Evolutionary conservation across 2,797 vertebrate genomes (phyloP), one percentile per base, ranked within the genome.

Genomic region (Chelidonichthys spinosus): DNA sequence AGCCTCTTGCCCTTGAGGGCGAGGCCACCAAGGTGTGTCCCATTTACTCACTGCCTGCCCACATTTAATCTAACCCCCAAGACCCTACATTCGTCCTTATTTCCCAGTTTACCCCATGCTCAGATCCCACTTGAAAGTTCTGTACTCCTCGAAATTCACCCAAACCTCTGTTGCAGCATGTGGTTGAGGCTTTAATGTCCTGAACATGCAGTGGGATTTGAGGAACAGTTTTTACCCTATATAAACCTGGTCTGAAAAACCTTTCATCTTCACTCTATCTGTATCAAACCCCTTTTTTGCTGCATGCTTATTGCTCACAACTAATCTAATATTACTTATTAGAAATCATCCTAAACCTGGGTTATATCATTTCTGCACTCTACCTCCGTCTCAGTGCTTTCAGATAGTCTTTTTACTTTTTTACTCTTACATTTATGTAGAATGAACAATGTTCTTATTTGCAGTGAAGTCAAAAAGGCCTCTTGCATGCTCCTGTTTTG

Each of bases 21-120:
- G 96, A 99, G 92, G 91, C 93, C 89, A 4, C 78, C 36, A 97
- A 99, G 97, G 97, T 99, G 94, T 97, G 93, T 93, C 76, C 85
- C 77, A 71, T 90, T 81, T 71, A 36, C 60, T 81, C 82, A 66
- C 85, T 94, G 93, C 94, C 94, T 96, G 59, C 63, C 63, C 63
- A 67, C 44, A 36, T 73, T 60, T 74, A 56, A 43, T 33, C n/a
- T 44, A 61, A 35, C 50, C 47, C 39, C 44, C 5, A 15, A 54
- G 1, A 11, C 58, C 37, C n/a, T 2, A 6, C 11, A 58, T 15
- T 13, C 15, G 0, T 44, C n/a, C 8, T 46, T 36, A 56, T 36
- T 14, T 46, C 11, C 32, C 46, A 37, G 6, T 63, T 63, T 49
- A 36, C 44, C 17, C 37, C 32, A 1, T 46, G 17, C 32, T 55